phyloP scores from a whole-genome alignment of 1,140 invertebrate genomes.

The Bombus superbus region DNA sequence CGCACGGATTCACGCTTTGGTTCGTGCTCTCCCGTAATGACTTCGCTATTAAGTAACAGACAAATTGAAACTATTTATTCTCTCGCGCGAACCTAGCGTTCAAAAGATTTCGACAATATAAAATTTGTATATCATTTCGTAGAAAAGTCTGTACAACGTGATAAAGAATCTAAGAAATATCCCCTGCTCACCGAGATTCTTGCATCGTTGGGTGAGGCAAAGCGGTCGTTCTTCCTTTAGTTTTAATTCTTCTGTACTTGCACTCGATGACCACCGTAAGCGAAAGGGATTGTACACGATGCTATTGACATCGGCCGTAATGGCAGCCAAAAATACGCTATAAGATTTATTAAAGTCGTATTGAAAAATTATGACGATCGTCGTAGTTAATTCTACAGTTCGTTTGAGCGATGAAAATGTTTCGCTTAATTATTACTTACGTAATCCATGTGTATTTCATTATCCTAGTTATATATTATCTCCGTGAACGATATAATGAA shows the following conservation, averaged over 20 bases:
- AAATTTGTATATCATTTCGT: background rate
- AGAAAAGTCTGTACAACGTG: background rate
- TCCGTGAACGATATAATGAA: too few relatives aligned
- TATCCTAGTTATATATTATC: background rate
- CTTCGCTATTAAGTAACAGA: background rate
- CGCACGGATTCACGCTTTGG: background rate
- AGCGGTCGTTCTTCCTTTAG: background rate
- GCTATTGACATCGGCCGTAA: background rate
- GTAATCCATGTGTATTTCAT: background rate
- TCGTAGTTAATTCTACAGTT: background rate
- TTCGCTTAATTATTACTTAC: background rate
- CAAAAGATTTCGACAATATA: background rate
- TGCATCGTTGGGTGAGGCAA: background rate
- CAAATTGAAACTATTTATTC: background rate
- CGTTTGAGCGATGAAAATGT: background rate
- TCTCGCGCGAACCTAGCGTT: background rate
- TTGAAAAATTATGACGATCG: background rate
- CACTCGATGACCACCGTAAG: background rate
- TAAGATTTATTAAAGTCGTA: background rate
- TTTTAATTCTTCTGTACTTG: background rate
- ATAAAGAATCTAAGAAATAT: background rate
- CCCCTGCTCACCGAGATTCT: background rate
- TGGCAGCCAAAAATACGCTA: background rate
- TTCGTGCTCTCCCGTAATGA: background rate
- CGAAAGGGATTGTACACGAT: background rate